A percentile compares a stretch with the other conserved stretches of the same genome.
These are phyloP conservation scores for Papilio dardanus DNA, from an alignment of 1,140 invertebrate genomes.

Conservation along the genomic window DNA sequence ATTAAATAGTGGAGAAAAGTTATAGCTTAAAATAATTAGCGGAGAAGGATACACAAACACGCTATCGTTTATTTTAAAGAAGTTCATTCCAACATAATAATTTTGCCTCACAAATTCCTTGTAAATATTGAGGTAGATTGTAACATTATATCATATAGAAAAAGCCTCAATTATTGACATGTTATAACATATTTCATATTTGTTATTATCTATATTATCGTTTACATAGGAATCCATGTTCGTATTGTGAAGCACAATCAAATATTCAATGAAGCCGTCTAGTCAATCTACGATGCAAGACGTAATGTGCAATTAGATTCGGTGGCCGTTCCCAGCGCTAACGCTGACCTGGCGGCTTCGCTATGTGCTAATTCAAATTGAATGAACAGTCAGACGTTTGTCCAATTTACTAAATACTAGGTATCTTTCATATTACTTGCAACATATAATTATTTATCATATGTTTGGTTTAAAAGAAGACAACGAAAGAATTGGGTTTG, in stretches of 20 bases:
- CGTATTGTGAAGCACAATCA: constrained; percentile 12
- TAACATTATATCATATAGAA: no score
- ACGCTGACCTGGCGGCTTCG: constrained; percentile 28
- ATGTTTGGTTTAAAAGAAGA: no score
- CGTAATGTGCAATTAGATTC: constrained; percentile 35
- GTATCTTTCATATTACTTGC: not conserved
- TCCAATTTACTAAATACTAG: constrained; percentile 10
- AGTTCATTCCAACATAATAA: no score
- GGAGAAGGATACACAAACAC: no score
- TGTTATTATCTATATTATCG: not conserved
- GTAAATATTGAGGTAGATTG: no score
- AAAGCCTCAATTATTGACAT: not conserved
- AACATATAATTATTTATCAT: not conserved
- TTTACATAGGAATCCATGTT: not conserved
- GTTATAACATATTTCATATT: not conserved
- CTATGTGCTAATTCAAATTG: constrained; percentile 33
- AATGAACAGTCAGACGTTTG: constrained; percentile 24
- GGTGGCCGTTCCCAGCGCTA: constrained; percentile 8
- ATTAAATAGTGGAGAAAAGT: no score
- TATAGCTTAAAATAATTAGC: no score
- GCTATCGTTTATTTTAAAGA: no score
- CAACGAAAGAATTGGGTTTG: no score
- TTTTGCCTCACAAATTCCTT: no score
- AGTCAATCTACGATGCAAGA: constrained; percentile 22
- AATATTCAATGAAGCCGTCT: constrained; percentile 16